A percentile compares a stretch with the other conserved stretches of the same genome.
These are phyloP conservation scores for Leptinotarsa tumamoca DNA, from an alignment of 2,888 invertebrate genomes.

Conservation along the genomic window DNA sequence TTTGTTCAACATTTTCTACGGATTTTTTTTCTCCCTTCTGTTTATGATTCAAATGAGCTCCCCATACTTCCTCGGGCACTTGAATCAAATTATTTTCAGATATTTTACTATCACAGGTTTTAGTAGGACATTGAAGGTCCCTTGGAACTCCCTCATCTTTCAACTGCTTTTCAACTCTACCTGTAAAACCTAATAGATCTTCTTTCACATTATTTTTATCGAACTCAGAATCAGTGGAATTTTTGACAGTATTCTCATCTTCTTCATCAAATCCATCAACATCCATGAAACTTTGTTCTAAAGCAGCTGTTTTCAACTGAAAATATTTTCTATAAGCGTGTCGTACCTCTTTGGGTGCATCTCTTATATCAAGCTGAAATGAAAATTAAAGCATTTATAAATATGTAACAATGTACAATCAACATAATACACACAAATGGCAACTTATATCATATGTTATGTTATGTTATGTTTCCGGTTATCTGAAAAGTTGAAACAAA, in stretches of 20 bases:
- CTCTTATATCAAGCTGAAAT: slow-evolving; percentile 80
- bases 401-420: not conserved
- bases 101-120: not conserved
- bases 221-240: not conserved
- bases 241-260: slow-evolving; percentile 47
- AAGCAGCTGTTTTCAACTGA: slow-evolving; percentile 79
- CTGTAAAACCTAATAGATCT: not conserved
- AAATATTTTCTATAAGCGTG: slow-evolving; percentile 87
- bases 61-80: slow-evolving; percentile 65
- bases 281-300: slow-evolving; percentile 78
- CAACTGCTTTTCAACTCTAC: not conserved
- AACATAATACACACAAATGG: too few species aligned
- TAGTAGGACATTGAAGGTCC: not conserved
- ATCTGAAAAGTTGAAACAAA: too few species aligned
- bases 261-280: slow-evolving; percentile 65
- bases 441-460: too few species aligned
- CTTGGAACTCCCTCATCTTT: not conserved
- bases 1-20: slow-evolving; percentile 44
- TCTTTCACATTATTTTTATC: slow-evolving; percentile 21
- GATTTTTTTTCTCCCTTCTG: slow-evolving; percentile 28
- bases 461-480: too few species aligned
- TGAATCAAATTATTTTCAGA: slow-evolving; percentile 29
- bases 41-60: slow-evolving; percentile 65
- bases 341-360: slow-evolving; percentile 78
- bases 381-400: slow-evolving; percentile 22